Evolutionary conservation across 2,797 vertebrate genomes (phyloP).

Genomic region (Poecile montanus): DNA sequence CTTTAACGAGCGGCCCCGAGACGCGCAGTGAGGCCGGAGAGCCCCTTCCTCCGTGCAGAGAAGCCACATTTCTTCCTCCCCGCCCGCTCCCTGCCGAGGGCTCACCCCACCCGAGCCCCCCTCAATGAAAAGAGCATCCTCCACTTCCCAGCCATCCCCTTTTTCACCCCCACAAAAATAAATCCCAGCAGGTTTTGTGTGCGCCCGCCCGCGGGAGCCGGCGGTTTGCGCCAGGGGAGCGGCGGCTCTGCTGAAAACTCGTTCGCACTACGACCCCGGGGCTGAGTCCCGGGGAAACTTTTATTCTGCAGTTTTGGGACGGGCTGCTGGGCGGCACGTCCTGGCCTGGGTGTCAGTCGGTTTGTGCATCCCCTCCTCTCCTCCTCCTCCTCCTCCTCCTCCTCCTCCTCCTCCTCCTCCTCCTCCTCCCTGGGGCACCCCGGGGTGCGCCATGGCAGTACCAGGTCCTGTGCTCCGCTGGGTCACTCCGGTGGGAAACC

Average conservation of each 20-base stretch:
- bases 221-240: background rate
- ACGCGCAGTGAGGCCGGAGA: background rate
- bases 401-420: background rate
- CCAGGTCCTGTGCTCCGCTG: background rate
- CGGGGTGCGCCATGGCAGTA: background rate
- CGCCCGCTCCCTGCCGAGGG: background rate
- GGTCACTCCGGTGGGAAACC: background rate
- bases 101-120: background rate
- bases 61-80: background rate
- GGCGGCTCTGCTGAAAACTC: slow-evolving; percentile 35
- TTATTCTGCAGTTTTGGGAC: slow-evolving; percentile 61
- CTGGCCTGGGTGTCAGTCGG: slow-evolving; percentile 52
- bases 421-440: slow-evolving; percentile 5
- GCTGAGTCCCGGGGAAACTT: slow-evolving; percentile 71
- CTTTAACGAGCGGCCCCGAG: background rate
- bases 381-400: background rate
- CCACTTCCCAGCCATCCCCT: background rate
- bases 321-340: slow-evolving; percentile 81
- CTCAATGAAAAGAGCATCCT: background rate
- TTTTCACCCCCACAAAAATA: too few species aligned
- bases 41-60: background rate
- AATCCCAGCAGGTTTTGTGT: background rate
- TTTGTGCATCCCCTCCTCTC: slow-evolving; percentile 16
- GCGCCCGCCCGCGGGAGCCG: background rate
- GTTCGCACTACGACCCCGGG: slow-evolving; percentile 74